Evolutionary conservation across 2,888 invertebrate genomes (phyloP), one percentile per base, ranked within the genome.

Genomic region (Choristoneura rosaceana): DNA sequence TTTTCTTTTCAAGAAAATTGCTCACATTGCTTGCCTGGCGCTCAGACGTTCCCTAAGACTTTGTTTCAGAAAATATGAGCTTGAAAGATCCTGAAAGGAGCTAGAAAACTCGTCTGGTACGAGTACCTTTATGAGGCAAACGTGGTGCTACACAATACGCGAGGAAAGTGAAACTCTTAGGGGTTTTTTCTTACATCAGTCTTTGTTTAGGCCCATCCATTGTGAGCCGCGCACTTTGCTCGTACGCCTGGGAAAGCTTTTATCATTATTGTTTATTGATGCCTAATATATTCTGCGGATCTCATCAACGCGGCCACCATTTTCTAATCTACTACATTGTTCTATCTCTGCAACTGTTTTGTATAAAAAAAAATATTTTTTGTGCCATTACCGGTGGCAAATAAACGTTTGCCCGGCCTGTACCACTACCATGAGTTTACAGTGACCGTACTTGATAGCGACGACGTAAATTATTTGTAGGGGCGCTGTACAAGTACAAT

Each of bases 151-250:
- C 82, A 88, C 84, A 88, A 86, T 84, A 82, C 78, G 74, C 69
- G 77, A 82, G 82, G 83, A 89, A 89, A 89, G 90, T 89, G 89
- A 90, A 89, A 91, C 88, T 86, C 76, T 77, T 84, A 83, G 81
- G 82, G 79, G 76, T 82, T 87, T 87, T 89, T 89, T 87, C 84
- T 82, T 83, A 77, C 75, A 77, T 80, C 78, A 71, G 79, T 78
- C 83, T 85, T 85, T 88, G 86, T 87, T 76, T 87, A 78, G 83
- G 79, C 79, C 77, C 77, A 76, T 62, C 77, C 77, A 76, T 62
- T 76, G 81, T 81, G 82, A 83, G 81, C 82, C 80, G 80, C 76
- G 77, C 76, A 78, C 84, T 85, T 82, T 84, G 81, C 84, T 82
- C 82, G 81, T 82, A 87, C 69, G 83, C 85, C 80, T 88, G 87